Base-by-base conservation (phyloP, 1,140 invertebrate genomes). In the Drosophila prosaltans region DNA sequence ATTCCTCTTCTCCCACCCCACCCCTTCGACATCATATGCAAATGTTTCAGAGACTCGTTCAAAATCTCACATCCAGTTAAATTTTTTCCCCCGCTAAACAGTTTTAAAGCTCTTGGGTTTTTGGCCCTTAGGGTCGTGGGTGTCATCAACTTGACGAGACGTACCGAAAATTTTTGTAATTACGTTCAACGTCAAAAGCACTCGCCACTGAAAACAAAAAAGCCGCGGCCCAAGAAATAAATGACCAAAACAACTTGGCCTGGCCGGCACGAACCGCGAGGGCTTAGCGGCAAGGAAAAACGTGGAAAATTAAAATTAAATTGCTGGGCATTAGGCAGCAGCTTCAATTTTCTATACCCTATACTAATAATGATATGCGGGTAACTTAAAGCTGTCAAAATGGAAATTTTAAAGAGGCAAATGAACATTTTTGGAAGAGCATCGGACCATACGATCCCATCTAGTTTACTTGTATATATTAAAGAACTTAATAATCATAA, bases 151-250 rank as follows among this genome's bases (percentile, higher is more conserved):
- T 72, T 84, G 82, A 84, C 68, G 60, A 78, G 72, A 72, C 71
- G 48, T 66, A 65, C 41, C 69, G 43, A 86, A 83, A 86, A 75
- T 51, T 82, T 85, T 85, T 88, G 81, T 85, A 85, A 85, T 85
- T 85, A 85, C 81, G 72, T 72, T 79, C 71, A 24, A 85, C 79
- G 83, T 85, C 81, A 85, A 65, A 82, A 82, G 79, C 81, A 85
- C 74, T 81, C 68, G 68, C 65, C 69, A 61, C 74, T 59, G 69
- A 72, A 85, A 86, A 75, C 32, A 39, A 59, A 74, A 80, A 81
- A 76, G 77, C 73, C 77, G 77, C 51, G 68, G 55, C 73, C 58
- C 60, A 77, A 59, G 65, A 82, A 85, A 86, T 82, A 86, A 85
- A 86, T 85, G 82, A 85, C 81, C 79, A 85, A 72, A 81, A 74